Conservation (phyloP, 2,113 vertebrate species). For the Macroglossus sobrinus region DNA sequence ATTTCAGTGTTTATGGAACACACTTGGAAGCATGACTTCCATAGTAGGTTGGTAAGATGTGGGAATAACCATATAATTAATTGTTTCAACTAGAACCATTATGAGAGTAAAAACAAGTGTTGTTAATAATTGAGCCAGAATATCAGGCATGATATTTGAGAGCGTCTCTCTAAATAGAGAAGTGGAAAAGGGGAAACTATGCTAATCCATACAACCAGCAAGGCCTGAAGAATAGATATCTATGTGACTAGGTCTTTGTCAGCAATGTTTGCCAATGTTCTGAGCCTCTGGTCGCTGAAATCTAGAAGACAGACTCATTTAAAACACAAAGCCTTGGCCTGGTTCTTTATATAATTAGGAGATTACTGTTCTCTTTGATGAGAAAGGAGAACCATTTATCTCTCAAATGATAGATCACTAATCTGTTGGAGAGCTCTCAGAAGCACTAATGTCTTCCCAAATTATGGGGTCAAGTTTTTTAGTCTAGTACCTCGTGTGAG, state of each 20-base stretch:
- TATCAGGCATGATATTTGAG: background rate
- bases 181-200: background rate
- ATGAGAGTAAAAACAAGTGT: background rate
- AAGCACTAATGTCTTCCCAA: constrained; percentile 37
- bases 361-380: constrained; percentile 50
- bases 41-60: background rate
- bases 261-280: background rate
- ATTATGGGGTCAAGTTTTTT: constrained; percentile 48
- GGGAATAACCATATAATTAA: background rate
- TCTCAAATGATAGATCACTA: constrained; percentile 58
- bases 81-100: background rate
- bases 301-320: constrained; percentile 7
- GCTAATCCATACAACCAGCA: background rate
- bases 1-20: background rate
- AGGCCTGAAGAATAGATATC: background rate
- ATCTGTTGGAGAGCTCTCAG: constrained; percentile 43
- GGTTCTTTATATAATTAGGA: constrained; percentile 51
- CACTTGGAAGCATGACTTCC: background rate
- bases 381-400: constrained; percentile 49
- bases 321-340: constrained; percentile 15
- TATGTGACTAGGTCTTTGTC: background rate
- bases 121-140: background rate
- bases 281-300: constrained; percentile 11
- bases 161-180: background rate
- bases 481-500: background rate